Evolutionary conservation across 1,140 invertebrate species (phyloP), one percentile per base, ranked within the genome.

Genomic region (Atopsyche davidsoni): DNA sequence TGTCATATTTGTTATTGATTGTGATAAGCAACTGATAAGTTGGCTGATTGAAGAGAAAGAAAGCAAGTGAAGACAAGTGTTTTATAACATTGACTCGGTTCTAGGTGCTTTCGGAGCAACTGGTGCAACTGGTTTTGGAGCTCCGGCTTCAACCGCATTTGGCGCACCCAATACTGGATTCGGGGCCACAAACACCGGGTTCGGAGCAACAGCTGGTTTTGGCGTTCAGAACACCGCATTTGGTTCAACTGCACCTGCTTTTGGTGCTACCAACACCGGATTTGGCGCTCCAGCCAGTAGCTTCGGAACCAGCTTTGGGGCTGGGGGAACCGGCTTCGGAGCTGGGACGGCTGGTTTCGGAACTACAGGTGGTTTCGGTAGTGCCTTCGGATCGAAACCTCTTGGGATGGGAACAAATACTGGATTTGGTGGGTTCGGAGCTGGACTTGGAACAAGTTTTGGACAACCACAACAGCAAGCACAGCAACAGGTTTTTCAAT

Each of bases 321-420:
- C 36, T 6, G 16, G 16, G 4, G 24, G 60, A 64, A 18, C 39
- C 64, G 67, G 64, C 47, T 70, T 70, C 60, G 68, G 66, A 3
- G 60, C 64, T 13, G 62, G 68, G 35, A 64, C 59, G 43, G 67
- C 70, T 60, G 62, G 62, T 61, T 68, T 69, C 16, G 55, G 52
- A 18, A 51, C 42, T 1, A 52, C 55, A 4, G 51, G 51, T 19
- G 50, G 43, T 4, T 61, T 61, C 31, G 58, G 57, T 23, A 54
- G 60, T 3, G 48, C 61, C 31, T 73, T 75, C 62, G 77, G 73
- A 14, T 47, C 68, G 11, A 72, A 75, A 58, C 67, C 73, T 47
- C 48, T 64, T 4, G 64, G 64, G 45, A 61, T 58, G n/a, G 50
- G 57, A 14, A 48, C 62, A 6, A 54, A 59, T 3, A 59, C 57